Evolutionary conservation across 2,113 vertebrate genomes (phyloP).

Genomic region (Megaceryle torquata): DNA sequence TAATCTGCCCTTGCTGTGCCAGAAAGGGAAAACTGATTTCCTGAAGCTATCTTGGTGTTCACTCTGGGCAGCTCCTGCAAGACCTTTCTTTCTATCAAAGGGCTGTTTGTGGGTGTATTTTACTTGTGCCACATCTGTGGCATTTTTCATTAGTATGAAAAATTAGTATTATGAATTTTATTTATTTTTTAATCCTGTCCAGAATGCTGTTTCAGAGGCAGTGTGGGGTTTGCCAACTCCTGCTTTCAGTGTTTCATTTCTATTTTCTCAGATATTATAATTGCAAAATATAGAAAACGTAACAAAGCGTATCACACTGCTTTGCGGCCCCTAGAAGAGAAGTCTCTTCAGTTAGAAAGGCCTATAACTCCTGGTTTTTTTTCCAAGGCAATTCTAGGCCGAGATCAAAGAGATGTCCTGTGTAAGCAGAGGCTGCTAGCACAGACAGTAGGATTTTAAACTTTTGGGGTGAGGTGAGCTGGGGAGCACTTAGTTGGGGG

Average conservation of each 20-base stretch:
- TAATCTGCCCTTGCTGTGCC: not conserved
- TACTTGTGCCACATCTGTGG: not conserved
- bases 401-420: fast-evolving
- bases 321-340: not conserved
- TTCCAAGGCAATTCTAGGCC: not conserved
- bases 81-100: not conserved
- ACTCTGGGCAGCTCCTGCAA: not conserved
- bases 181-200: not conserved
- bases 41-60: not conserved
- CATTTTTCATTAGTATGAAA: not conserved
- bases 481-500: not conserved
- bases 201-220: not conserved
- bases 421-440: not conserved
- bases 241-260: not conserved
- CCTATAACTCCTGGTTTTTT: not conserved
- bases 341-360: not conserved
- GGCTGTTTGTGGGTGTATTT: not conserved
- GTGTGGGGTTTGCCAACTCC: not conserved
- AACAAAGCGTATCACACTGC: not conserved
- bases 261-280: not conserved
- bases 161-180: not conserved
- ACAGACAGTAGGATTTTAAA: not conserved
- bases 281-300: not conserved
- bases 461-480: fast-evolving
- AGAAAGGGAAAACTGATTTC: not conserved